A percentile compares a stretch with the other conserved stretches of the same genome.
Conservation (phyloP, 1,140 invertebrate genomes). For the Drosophila mayri region DNA sequence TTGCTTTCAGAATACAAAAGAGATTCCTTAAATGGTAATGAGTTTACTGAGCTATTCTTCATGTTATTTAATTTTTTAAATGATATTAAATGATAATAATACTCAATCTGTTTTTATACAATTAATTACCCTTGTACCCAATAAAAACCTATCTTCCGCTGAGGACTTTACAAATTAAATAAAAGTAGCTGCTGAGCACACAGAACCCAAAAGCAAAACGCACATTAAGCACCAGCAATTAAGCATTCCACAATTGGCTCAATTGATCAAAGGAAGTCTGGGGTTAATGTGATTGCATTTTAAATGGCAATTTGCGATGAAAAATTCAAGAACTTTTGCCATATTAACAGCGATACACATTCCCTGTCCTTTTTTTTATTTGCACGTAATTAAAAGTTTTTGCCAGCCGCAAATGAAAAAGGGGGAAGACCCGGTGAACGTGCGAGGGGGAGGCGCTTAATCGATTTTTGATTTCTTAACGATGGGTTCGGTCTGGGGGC, state of each 20-base stretch:
- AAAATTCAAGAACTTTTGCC: constrained; percentile 36
- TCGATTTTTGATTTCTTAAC: constrained; percentile 80
- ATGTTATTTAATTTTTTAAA: background rate
- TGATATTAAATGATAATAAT: background rate
- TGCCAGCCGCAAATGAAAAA: constrained; percentile 22
- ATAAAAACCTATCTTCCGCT: background rate
- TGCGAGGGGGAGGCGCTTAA: constrained; percentile 46
- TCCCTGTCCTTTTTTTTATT: constrained; percentile 10
- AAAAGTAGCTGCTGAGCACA: constrained; percentile 4
- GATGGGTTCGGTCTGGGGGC: constrained; percentile 35
- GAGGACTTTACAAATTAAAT: constrained; percentile 26
- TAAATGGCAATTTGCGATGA: constrained; percentile 46
- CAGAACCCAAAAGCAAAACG: constrained; percentile 19
- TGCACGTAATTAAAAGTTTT: constrained; percentile 72
- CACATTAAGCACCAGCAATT: constrained; percentile 41
- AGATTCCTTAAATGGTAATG: background rate
- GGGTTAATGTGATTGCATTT: constrained; percentile 50
- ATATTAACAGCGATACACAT: constrained; percentile 55
- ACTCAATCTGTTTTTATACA: background rate
- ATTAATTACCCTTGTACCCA: background rate
- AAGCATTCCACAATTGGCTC: constrained; percentile 54
- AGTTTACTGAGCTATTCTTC: background rate
- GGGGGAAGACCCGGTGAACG: constrained; percentile 19
- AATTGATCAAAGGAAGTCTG: constrained; percentile 47
- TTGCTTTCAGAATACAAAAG: background rate